Conservation (phyloP, 2,888 invertebrate species). For the Nomada ruficornis region DNA sequence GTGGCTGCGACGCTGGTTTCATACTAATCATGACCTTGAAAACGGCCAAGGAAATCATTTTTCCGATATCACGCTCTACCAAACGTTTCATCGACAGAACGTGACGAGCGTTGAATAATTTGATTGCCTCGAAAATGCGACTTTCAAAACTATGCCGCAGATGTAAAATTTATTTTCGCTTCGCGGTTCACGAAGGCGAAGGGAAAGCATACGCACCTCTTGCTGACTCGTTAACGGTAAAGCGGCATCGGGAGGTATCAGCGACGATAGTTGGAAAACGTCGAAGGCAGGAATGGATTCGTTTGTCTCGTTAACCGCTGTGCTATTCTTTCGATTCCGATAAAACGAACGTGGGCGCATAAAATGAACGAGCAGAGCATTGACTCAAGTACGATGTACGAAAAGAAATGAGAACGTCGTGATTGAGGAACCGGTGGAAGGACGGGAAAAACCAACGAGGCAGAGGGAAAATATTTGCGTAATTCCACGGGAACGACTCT, state of each 20-base stretch:
- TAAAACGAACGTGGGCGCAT: conserved; percentile 21
- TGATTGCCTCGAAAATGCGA: background rate
- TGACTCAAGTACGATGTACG: conserved; percentile 19
- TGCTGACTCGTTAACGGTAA: too few relatives aligned
- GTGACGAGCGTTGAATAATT: background rate
- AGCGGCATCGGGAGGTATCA: background rate
- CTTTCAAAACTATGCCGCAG: background rate
- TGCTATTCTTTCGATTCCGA: conserved; percentile 1
- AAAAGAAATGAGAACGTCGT: conserved; percentile 50
- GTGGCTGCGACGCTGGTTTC: background rate
- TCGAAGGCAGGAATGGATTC: background rate
- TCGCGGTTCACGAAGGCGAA: background rate
- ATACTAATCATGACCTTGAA: background rate
- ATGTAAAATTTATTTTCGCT: background rate
- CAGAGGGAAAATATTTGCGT: conserved; percentile 58
- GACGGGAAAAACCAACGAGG: conserved; percentile 31
- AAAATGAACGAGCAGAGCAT: conserved; percentile 21
- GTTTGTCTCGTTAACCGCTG: conserved; percentile 34
- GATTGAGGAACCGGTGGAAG: background rate
- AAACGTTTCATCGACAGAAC: background rate
- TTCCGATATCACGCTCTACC: background rate
- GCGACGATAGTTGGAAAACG: background rate
- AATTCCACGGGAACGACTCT: conserved; percentile 33
- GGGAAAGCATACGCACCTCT: background rate
- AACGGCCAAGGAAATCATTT: too few relatives aligned